A percentile compares a stretch with the other conserved stretches of the same genome.
phyloP scores from a whole-genome alignment of 2,888 invertebrate genomes.

The Eurois occulta region DNA sequence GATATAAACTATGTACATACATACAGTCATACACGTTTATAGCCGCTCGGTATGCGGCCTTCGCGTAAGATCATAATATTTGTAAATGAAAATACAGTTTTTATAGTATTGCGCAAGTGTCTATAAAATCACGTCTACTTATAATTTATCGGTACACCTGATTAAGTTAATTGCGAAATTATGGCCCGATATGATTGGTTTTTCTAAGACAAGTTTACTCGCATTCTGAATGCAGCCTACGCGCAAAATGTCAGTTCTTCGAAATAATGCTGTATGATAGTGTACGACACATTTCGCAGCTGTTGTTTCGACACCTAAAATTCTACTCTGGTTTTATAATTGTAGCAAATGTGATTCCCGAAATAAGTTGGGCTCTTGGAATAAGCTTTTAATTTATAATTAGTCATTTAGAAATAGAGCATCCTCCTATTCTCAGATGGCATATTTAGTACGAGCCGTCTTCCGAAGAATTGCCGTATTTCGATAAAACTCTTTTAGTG shows the following conservation, averaged over 20 bases:
- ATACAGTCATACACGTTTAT: conserved; percentile 42
- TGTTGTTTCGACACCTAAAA: conserved; percentile 16
- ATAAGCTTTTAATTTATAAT: not conserved
- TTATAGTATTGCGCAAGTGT: conserved; percentile 55
- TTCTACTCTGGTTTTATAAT: not conserved
- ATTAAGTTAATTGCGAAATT: conserved; percentile 58
- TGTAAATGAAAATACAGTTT: conserved; percentile 66
- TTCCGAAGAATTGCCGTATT: too few relatives aligned
- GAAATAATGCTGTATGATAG: conserved; percentile 25
- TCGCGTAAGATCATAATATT: conserved; percentile 63
- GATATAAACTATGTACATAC: conserved; percentile 46
- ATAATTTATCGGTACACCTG: conserved; percentile 60
- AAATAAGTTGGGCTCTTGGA: not conserved
- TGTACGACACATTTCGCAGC: conserved; percentile 30
- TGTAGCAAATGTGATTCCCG: not conserved
- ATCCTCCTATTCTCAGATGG: not conserved
- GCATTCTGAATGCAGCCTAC: conserved; percentile 41
- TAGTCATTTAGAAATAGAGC: not conserved
- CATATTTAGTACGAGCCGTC: too few relatives aligned
- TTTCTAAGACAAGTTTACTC: conserved; percentile 46
- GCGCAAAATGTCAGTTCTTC: conserved; percentile 7
- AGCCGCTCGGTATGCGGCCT: conserved; percentile 68
- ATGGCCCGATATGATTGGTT: conserved; percentile 44
- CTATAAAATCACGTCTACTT: conserved; percentile 52
- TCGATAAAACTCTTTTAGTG: too few relatives aligned